Percentiles rank a stretch among this genome's conserved stretches.
Evolutionary conservation across 2,888 invertebrate genomes (phyloP).

Genomic region (Drosophila dives): DNA sequence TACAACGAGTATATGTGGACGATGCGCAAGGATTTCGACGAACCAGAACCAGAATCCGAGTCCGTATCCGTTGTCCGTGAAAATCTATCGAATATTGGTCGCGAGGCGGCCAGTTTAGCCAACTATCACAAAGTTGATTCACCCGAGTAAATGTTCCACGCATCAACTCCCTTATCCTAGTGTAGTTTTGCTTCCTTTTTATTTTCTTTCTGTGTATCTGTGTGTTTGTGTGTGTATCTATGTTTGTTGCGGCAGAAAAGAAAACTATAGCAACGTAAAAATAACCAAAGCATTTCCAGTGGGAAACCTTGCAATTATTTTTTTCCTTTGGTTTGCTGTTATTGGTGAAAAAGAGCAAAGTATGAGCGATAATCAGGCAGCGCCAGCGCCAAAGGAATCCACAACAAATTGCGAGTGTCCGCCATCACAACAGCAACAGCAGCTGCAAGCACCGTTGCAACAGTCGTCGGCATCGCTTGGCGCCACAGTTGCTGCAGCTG

Average conservation of each 20-base stretch:
- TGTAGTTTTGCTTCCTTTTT: background rate
- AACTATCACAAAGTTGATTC: conserved; percentile 85
- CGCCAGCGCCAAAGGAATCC: conserved; percentile 57
- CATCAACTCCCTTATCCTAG: conserved; percentile 23
- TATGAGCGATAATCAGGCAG: conserved; percentile 60
- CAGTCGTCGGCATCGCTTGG: conserved; percentile 47
- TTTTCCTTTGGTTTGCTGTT: conserved; percentile 11
- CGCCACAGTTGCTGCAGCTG: conserved; percentile 26
- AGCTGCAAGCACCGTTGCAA: conserved; percentile 26
- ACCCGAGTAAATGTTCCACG: conserved; percentile 80
- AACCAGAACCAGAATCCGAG: conserved; percentile 88
- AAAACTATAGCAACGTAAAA: conserved; percentile 70
- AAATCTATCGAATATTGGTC: conserved; percentile 87
- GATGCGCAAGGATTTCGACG: conserved; percentile 93
- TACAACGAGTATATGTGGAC: conserved; percentile 97
- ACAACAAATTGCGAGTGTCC: conserved; percentile 55
- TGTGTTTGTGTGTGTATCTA: conserved; percentile 24
- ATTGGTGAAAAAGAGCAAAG: conserved; percentile 36
- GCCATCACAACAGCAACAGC: conserved; percentile 12
- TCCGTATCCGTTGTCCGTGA: conserved; percentile 87
- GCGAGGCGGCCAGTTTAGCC: conserved; percentile 85
- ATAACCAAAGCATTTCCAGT: conserved; percentile 35
- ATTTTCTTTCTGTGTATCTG: conserved; percentile 23
- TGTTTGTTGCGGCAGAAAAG: conserved; percentile 33
- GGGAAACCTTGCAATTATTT: conserved; percentile 27